These are phyloP conservation scores for Megastigmus dorsalis DNA, from an alignment of 2,888 invertebrate species.

Conservation along the genomic window DNA sequence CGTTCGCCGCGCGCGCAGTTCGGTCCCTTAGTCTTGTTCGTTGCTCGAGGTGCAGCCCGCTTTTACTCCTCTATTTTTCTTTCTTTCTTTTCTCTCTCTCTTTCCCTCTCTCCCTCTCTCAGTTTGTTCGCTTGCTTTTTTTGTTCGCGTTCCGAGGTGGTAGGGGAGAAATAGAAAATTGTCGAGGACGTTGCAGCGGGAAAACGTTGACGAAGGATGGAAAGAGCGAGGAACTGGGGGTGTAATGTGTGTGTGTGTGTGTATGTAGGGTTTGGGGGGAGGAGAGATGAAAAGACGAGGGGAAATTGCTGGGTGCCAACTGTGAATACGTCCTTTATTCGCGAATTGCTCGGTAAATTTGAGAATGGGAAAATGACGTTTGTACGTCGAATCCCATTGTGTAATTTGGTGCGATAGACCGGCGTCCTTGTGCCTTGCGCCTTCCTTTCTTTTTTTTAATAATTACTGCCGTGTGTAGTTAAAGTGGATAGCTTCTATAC, in stretches of 20 bases:
- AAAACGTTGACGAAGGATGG: not conserved
- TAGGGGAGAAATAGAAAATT: slow-evolving; percentile 17
- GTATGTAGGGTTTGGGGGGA: too few species aligned
- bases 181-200: not conserved
- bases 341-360: slow-evolving; percentile 5
- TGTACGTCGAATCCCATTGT: not conserved
- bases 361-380: slow-evolving; percentile 15
- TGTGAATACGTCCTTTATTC: not conserved
- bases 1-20: not conserved
- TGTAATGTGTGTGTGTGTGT: too few species aligned
- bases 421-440: too few species aligned
- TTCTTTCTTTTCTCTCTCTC: not conserved
- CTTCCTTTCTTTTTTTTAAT: too few species aligned
- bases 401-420: too few species aligned
- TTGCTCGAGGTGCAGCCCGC: too few species aligned
- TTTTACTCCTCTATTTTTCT: not conserved
- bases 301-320: slow-evolving; percentile 20
- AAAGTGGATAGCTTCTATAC: too few species aligned
- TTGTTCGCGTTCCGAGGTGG: not conserved
- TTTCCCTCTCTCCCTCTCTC: not conserved
- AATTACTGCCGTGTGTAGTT: too few species aligned
- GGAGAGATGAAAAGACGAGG: not conserved
- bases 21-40: not conserved
- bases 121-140: not conserved
- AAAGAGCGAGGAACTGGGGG: too few species aligned